Evolutionary conservation across 2,113 vertebrate genomes (phyloP).

Genomic region (Orthonyx spaldingii): DNA sequence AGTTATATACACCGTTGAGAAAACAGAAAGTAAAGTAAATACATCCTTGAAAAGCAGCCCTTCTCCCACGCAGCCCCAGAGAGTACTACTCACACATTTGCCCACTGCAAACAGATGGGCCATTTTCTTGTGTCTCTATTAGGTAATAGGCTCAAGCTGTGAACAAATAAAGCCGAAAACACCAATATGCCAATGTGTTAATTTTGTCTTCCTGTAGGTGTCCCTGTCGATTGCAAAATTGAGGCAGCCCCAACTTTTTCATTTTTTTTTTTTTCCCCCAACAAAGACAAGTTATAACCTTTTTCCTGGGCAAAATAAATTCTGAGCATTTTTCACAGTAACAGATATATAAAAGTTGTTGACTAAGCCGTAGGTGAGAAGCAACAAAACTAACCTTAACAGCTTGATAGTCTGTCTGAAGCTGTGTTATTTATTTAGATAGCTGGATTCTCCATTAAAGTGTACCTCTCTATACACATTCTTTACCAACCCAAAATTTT

Average conservation of each 20-base stretch:
- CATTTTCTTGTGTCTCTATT: slow-evolving; percentile 68
- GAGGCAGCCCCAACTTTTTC: not conserved
- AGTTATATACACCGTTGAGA: slow-evolving; percentile 62
- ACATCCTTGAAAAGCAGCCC: slow-evolving; percentile 53
- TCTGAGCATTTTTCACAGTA: not conserved
- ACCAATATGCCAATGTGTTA: slow-evolving; percentile 64
- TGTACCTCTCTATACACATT: not conserved
- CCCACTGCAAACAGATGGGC: slow-evolving; percentile 64
- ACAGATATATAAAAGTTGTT: not conserved
- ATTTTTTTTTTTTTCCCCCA: not conserved
- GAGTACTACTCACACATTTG: slow-evolving; percentile 55
- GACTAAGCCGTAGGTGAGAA: not conserved
- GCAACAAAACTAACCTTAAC: not conserved
- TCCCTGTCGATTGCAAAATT: slow-evolving; percentile 47
- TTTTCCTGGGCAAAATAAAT: not conserved
- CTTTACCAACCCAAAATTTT: not conserved
- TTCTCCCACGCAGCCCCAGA: slow-evolving; percentile 52
- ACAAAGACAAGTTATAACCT: not conserved
- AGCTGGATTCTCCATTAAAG: not conserved
- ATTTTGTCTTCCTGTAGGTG: slow-evolving; percentile 60
- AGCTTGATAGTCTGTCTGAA: not conserved
- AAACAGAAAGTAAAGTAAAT: slow-evolving; percentile 65
- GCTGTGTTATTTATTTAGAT: not conserved
- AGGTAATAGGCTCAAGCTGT: slow-evolving; percentile 68
- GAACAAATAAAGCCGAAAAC: slow-evolving; percentile 69